Conservation (phyloP, 2,113 vertebrate genomes). For the Callaeas wilsoni region DNA sequence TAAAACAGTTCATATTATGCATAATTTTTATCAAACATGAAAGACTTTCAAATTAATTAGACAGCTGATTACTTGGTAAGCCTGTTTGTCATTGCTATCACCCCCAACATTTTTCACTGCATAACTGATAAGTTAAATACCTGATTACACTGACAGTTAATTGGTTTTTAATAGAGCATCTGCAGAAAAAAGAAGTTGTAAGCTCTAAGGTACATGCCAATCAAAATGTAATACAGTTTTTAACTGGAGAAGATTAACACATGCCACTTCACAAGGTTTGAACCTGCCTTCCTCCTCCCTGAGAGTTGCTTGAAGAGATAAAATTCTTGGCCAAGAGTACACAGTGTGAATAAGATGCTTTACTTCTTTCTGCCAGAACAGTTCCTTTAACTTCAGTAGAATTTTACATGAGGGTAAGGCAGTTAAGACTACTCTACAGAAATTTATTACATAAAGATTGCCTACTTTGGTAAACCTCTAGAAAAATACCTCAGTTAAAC, state of each 20-base stretch:
- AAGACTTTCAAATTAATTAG: constrained; percentile 51
- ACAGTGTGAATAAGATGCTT: neutral
- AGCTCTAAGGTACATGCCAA: constrained; percentile 7
- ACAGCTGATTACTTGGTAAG: constrained; percentile 20
- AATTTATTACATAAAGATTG: neutral
- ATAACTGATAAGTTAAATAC: constrained; percentile 43
- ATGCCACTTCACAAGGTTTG: neutral
- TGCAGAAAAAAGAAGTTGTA: neutral
- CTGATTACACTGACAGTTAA: constrained; percentile 46
- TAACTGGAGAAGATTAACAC: constrained; percentile 1
- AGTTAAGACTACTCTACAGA: neutral
- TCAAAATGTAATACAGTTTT: constrained; percentile 11
- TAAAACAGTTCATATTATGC: neutral
- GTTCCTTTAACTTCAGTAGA: neutral
- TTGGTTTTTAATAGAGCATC: constrained; percentile 38
- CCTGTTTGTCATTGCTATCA: constrained; percentile 38
- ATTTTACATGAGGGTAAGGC: neutral
- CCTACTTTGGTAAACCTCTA: neutral
- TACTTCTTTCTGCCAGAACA: neutral
- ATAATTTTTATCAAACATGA: constrained; percentile 46
- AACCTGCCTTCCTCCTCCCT: neutral
- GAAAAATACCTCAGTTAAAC: neutral
- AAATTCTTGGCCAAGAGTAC: neutral
- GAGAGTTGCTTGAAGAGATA: neutral
- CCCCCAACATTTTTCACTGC: constrained; percentile 25